These are phyloP conservation scores for Nephrotoma appendiculata DNA, from an alignment of 2,888 invertebrate species.

Conservation along the genomic window DNA sequence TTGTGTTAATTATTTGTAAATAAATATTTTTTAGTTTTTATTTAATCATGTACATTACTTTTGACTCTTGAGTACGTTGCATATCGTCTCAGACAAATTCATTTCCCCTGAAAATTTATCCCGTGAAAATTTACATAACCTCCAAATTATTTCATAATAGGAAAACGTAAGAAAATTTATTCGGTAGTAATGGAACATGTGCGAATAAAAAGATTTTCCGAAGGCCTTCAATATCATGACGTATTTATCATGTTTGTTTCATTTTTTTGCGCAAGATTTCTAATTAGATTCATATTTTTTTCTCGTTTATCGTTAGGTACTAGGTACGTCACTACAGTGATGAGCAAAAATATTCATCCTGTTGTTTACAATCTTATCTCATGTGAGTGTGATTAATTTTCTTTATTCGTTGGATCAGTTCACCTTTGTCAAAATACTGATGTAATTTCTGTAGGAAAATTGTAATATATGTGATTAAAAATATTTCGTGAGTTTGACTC, in stretches of 20 bases:
- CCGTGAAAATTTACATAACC: background rate
- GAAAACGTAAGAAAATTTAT: background rate
- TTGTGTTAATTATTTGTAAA: background rate
- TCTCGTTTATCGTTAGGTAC: background rate
- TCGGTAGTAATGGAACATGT: background rate
- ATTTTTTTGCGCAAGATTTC: background rate
- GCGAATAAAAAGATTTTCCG: background rate
- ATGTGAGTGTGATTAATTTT: background rate
- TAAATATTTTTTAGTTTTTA: background rate
- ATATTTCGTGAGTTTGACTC: no score
- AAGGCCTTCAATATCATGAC: background rate
- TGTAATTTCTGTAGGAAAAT: background rate
- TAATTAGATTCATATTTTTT: background rate
- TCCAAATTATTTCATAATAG: background rate
- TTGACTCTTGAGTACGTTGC: background rate
- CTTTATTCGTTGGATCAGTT: background rate
- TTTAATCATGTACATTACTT: background rate
- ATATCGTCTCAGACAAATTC: background rate
- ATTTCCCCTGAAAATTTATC: background rate
- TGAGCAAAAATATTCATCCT: background rate
- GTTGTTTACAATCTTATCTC: background rate
- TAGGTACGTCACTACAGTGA: background rate
- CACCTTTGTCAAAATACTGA: background rate
- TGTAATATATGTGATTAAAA: background rate
- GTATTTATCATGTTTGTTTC: background rate